phyloP scores from a whole-genome alignment of 2,888 invertebrate species.

The Danaus chrysippus region DNA sequence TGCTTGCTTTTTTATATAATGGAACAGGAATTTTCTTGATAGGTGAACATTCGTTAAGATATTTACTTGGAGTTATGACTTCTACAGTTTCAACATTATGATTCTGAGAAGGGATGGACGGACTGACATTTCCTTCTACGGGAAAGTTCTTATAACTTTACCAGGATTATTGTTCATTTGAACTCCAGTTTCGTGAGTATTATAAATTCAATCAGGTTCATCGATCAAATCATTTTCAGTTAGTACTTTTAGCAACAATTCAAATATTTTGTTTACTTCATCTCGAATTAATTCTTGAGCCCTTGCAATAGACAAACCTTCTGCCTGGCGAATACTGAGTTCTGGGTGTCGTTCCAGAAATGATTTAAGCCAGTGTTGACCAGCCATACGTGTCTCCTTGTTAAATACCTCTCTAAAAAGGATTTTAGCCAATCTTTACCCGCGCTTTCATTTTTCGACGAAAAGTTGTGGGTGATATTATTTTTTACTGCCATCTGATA shows the following conservation, averaged over 20 bases:
- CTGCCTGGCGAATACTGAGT: conserved; percentile 36
- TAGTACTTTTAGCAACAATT: conserved; percentile 32
- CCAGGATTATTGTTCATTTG: conserved; percentile 50
- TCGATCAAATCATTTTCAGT: conserved; percentile 36
- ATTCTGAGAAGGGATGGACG: conserved; percentile 8
- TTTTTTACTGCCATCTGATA: conserved; percentile 20
- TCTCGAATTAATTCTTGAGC: conserved; percentile 24
- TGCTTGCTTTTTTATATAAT: conserved; percentile 30
- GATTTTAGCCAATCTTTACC: conserved; percentile 17
- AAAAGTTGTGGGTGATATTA: conserved; percentile 16
- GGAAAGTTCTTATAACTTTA: too few relatives aligned
- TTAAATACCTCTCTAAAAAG: too few relatives aligned
- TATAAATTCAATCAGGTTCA: conserved; percentile 42
- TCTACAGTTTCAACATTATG: conserved; percentile 12
- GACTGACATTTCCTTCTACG: conserved; percentile 12
- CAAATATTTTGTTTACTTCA: conserved; percentile 37
- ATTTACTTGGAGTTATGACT: conserved; percentile 26
- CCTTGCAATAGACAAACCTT: conserved; percentile 38
- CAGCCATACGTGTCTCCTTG: conserved; percentile 35
- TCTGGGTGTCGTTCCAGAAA: conserved; percentile 36
- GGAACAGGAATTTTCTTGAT: conserved; percentile 26
- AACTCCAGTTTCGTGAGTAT: conserved; percentile 48
- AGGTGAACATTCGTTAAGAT: conserved; percentile 23
- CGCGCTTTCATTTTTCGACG: conserved; percentile 14
- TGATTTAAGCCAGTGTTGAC: conserved; percentile 35